Base-by-base conservation (phyloP, 2,113 vertebrate species). In the Peromyscus maniculatus region DNA sequence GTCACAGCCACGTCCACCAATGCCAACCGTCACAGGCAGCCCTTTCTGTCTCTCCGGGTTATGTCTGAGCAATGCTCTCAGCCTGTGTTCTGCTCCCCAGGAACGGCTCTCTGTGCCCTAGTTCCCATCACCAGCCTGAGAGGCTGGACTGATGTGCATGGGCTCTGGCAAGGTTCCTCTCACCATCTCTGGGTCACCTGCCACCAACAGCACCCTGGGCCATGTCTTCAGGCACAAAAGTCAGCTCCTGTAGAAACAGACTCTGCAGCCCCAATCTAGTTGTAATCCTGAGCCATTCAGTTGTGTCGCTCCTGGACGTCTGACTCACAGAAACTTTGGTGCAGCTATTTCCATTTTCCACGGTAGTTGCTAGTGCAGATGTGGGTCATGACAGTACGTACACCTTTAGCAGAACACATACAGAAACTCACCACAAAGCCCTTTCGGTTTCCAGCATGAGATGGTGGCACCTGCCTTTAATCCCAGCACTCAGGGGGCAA, bases 11-110 rank as follows among this genome's bases (percentile, higher is more conserved):
- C 33, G 10, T 90, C 64, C 87, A 46, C 57, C 33, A 33, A 8
- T n/a, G 36, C 67, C 31, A 89, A 8, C 77, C 9, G 59, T 91
- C 67, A 55, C 39, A 8, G 3, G 8, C 55, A 94, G 71, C 43
- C 39, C 74, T 10, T 71, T 55, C 36, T 87, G 83, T 49, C 46
- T 59, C 5, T 52, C 39, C 4, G 8, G 2, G 1, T 0, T 0
- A 11, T 6, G 24, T 93, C 64, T 13, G 39, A 93, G 49, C 8
- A 33, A 64, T 15, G 69, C 52, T 49, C 49, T 36, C 82, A 3
- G 17, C 39, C 92, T 71, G 59, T 69, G 39, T 67, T 46, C 21
- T 3, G 21, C 11, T 36, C 49, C 79, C n/a, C 2, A 2, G 4
- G 19, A 78, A 55, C 21, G 5, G n/a, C 79, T 46, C 86, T 55